A percentile compares a stretch with the other conserved stretches of the same genome.
phyloP scores from a whole-genome alignment of 1,140 invertebrate species.

The Ceratina australensis region DNA sequence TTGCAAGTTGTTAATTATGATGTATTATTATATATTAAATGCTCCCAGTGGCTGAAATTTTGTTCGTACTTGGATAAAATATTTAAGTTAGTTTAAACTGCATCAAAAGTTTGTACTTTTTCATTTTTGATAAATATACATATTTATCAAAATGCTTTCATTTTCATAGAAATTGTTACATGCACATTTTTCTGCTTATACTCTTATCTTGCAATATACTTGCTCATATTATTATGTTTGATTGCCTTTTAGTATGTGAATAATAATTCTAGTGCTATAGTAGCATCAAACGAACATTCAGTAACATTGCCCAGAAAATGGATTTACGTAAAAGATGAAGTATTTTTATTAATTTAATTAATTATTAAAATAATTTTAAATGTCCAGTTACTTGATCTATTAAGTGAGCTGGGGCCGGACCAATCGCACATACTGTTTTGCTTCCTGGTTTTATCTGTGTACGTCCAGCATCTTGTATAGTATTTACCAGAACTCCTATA shows the following conservation, averaged over 20 bases:
- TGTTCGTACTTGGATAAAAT: conserved; percentile 9
- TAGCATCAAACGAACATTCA: neutral
- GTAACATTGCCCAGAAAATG: no score
- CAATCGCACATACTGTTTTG: conserved; percentile 93
- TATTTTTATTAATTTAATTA: conserved; percentile 35
- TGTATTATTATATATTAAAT: conserved; percentile 8
- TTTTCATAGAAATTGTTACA: conserved; percentile 2
- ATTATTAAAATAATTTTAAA: conserved; percentile 88
- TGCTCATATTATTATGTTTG: neutral
- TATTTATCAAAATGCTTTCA: conserved; percentile 1
- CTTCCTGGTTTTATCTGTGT: conserved; percentile 94
- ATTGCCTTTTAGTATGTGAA: conserved; percentile 6
- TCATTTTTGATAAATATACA: conserved; percentile 30
- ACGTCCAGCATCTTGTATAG: conserved; percentile 92
- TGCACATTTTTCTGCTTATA: neutral
- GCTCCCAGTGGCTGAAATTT: neutral
- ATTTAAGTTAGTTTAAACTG: conserved; percentile 21
- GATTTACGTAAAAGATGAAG: conserved; percentile 11
- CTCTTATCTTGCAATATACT: no score
- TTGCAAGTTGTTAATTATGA: conserved; percentile 19
- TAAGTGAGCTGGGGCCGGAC: conserved; percentile 88
- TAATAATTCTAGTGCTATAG: neutral
- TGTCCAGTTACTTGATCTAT: conserved; percentile 93
- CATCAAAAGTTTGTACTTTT: conserved; percentile 14
- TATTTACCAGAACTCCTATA: conserved; percentile 84